Evolutionary conservation across 1,140 invertebrate species (phyloP).

Genomic region (Calycopis cecrops): DNA sequence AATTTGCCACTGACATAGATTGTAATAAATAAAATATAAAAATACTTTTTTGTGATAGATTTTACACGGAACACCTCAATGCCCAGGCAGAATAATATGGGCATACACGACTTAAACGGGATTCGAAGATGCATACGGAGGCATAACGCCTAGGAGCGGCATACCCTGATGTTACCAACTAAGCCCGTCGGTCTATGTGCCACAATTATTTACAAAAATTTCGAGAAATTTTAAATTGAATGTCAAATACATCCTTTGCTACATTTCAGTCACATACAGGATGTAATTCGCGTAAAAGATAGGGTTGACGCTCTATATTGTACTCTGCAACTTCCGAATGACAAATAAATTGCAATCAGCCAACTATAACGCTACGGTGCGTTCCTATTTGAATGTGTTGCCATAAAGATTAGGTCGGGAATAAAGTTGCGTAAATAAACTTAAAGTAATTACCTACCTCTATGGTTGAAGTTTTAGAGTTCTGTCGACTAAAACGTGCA

Average conservation of each 20-base stretch:
- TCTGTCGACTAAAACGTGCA: background rate
- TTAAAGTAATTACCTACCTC: background rate
- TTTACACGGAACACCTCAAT: too few relatives aligned
- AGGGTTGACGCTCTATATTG: background rate
- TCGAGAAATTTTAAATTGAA: too few relatives aligned
- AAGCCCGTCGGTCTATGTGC: background rate
- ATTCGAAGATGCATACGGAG: too few relatives aligned
- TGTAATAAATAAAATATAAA: too few relatives aligned
- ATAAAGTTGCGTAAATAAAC: background rate
- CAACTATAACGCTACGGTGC: background rate
- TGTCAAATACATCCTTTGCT: background rate
- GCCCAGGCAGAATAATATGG: too few relatives aligned
- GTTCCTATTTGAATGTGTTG: background rate
- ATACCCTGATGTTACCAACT: background rate
- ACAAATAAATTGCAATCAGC: constrained; percentile 6
- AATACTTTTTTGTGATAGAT: too few relatives aligned
- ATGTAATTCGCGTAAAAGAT: background rate
- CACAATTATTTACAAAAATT: background rate
- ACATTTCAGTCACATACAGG: background rate
- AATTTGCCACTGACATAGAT: too few relatives aligned
- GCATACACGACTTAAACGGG: too few relatives aligned
- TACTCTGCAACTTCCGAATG: background rate
- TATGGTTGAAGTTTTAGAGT: background rate
- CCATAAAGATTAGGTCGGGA: background rate
- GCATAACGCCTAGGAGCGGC: too few relatives aligned